Percentiles rank a stretch among this genome's conserved stretches.
Conservation (phyloP, 2,113 vertebrate species). For the Neotoma lepida region DNA sequence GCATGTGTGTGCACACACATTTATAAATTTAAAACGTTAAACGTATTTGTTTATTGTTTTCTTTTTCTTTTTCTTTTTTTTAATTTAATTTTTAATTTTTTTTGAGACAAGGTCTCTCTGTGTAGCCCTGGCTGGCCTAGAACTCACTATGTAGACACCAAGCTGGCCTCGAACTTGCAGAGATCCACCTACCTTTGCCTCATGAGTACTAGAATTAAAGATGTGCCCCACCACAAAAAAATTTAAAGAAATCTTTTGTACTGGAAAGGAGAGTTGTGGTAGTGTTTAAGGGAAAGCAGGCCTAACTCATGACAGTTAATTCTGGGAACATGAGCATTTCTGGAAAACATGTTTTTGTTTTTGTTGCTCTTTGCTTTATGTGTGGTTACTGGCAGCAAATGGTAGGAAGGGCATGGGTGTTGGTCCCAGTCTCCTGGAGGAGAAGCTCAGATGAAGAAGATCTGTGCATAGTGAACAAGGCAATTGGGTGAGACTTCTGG, state of each 20-base stretch:
- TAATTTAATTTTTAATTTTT: neutral
- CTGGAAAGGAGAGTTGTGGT: neutral
- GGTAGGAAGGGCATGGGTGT: neutral
- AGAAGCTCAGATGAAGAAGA: neutral
- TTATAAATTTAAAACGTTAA: neutral
- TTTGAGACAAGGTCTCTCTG: neutral
- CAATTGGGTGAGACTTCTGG: neutral
- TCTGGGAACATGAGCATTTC: neutral
- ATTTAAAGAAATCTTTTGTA: neutral
- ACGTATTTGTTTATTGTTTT: neutral
- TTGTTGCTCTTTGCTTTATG: neutral
- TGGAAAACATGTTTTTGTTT: neutral
- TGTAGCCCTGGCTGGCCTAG: neutral
- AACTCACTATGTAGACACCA: neutral
- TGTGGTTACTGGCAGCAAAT: neutral
- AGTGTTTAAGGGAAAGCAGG: neutral
- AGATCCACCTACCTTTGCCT: neutral
- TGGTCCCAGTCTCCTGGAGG: neutral
- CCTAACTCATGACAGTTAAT: neutral
- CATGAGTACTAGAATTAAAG: neutral
- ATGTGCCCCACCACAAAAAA: too few relatives aligned
- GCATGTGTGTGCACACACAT: neutral
- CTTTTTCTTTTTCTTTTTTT: too few relatives aligned
- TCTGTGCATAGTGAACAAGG: neutral
- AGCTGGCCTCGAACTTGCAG: neutral